Conservation (phyloP, 2,797 vertebrate species). For the Monodelphis domestica region DNA sequence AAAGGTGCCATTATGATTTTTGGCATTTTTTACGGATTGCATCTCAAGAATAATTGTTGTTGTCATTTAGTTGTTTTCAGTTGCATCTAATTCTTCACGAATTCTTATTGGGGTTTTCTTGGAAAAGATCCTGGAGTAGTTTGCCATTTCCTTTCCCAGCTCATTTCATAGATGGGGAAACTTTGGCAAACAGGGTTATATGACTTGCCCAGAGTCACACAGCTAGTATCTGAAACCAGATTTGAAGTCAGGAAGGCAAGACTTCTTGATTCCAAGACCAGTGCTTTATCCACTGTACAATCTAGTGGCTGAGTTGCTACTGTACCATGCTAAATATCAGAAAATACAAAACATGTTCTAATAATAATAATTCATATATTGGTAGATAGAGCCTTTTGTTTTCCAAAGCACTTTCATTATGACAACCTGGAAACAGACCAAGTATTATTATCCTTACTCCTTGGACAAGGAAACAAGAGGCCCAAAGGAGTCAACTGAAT, state of each 20-base stretch:
- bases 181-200: too few relatives aligned
- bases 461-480: background rate
- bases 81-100: too few relatives aligned
- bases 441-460: background rate
- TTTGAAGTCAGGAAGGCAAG: too few relatives aligned
- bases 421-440: background rate
- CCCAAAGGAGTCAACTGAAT: background rate
- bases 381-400: background rate
- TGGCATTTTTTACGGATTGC: background rate
- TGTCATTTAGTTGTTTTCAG: too few relatives aligned
- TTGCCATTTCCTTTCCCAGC: too few relatives aligned
- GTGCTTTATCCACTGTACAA: too few relatives aligned
- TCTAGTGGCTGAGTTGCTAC: background rate
- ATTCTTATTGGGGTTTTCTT: too few relatives aligned
- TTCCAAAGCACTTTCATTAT: background rate
- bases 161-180: too few relatives aligned
- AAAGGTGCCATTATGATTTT: background rate
- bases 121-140: too few relatives aligned
- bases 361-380: background rate
- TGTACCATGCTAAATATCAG: fast-evolving
- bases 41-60: background rate
- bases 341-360: background rate
- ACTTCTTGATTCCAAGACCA: too few relatives aligned
- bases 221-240: too few relatives aligned
- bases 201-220: too few relatives aligned